Base-by-base conservation (phyloP, 2,888 invertebrate genomes). In the Brachyptera putata region DNA sequence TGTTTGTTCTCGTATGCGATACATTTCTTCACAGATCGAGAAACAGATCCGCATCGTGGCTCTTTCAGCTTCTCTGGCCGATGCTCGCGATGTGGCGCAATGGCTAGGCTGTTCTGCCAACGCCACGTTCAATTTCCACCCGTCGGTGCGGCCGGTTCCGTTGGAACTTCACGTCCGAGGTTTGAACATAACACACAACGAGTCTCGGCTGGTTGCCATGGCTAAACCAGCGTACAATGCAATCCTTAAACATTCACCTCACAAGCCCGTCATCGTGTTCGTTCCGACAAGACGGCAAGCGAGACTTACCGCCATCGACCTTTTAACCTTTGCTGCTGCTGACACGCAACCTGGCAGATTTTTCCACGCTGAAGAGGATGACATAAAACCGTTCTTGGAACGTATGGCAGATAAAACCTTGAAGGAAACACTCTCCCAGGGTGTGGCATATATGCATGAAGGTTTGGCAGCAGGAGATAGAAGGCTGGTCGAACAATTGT, bases 41-140 rank as follows among this genome's bases (percentile, higher is more conserved):
- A 73, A 79, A 69, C 90, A 89, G 26, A 95, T 97, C 66, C 83
- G 98, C 14, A 95, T 99, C 58, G 86, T 99, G 30, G 95, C 97
- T 0, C 77, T 99, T 13, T 93, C 95, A 2, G 88, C 95, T 0
- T 95, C 98, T 0, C 78, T 99, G 55, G 91, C 94, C 14, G 97
- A 98, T 78, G 96, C 98, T 0, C 85, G 91, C 66, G 97, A 98
- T 75, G 87, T 96, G 3, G 89, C 95, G 0, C 93, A 95, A 71
- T 98, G 98, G 98, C 78, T 98, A 43, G 97, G 97, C 18, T 96
- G 96, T 70, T 89, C 89, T 68, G 85, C 95, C 1, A 92, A 94
- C 68, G 87, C 90, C 24, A 92, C 95, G 1, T 99, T 98, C 77
- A 99, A 99, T 79, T 99, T 99, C 78, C 97, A 98, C 72, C 98